Evolutionary conservation across 2,888 invertebrate genomes (phyloP).

Genomic region (Lamproptera curius): DNA sequence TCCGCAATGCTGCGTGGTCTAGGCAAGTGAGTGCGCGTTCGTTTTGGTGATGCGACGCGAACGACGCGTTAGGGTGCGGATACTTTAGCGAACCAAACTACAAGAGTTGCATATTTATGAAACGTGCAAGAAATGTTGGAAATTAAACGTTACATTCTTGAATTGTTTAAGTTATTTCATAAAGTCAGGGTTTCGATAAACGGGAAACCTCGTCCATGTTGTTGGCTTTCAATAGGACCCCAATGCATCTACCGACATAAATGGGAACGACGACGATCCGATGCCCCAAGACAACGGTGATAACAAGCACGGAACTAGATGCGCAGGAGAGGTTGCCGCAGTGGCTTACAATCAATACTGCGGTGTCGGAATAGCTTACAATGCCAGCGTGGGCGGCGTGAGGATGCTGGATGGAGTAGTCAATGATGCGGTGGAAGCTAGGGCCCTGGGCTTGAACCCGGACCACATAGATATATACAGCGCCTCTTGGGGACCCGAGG

Average conservation of each 20-base stretch:
- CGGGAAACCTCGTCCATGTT: no score
- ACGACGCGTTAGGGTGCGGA: no score
- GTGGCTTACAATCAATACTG: constrained; percentile 97
- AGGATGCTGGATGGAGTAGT: constrained; percentile 98
- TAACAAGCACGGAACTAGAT: constrained; percentile 99
- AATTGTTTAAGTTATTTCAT: no score
- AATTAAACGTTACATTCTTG: no score
- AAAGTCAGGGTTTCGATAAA: no score
- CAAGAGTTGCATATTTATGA: no score
- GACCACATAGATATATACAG: constrained; percentile 98
- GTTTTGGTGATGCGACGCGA: constrained; percentile 10
- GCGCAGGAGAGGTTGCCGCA: constrained; percentile 98
- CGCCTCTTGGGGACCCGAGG: constrained; percentile 98
- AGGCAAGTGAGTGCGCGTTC: constrained; percentile 43
- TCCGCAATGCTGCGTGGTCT: constrained; percentile 62
- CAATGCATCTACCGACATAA: constrained; percentile 99
- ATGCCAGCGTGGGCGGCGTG: constrained; percentile 90
- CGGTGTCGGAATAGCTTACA: constrained; percentile 96
- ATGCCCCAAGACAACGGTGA: constrained; percentile 99
- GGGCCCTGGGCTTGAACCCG: constrained; percentile 93
- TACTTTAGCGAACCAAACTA: no score
- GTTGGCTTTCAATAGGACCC: no score
- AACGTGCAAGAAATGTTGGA: no score
- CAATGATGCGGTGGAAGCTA: constrained; percentile 96
- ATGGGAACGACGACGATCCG: constrained; percentile 97